Evolutionary conservation across 1,140 invertebrate species (phyloP), one percentile per base, ranked within the genome.

Genomic region (Aleiodes sp.): DNA sequence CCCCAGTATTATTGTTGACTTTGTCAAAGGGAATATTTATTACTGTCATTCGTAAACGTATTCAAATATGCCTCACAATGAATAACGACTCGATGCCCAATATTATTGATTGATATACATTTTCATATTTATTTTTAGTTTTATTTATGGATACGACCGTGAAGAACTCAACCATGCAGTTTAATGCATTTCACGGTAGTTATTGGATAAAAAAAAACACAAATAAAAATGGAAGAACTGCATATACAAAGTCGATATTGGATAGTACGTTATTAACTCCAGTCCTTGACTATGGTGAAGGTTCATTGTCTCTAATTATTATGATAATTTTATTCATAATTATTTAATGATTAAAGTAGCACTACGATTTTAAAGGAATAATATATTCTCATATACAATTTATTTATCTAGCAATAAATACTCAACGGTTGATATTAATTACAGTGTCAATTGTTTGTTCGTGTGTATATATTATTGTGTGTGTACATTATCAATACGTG

Each of bases 141-240:
- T 78, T 84, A 84, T 86, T 86, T 83, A 84, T 85, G 84, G 78
- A 68, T 46, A 68, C 63, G 77, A 78, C 76, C 77, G 76, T 82
- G 78, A 83, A 82, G 76, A 79, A 78, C 76, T 84, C 75, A 76
- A 69, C 60, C 80, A 73, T 79, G 76, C 79, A 78, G 76, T 75
- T 79, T 80, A 81, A 82, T 79, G 75, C 72, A 73, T 82, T 79
- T 78, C 78, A 81, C 73, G 73, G 83, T 81, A 80, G 83, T 84
- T 84, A 82, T 84, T 81, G 82, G 84, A 84, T 84, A 82, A 41
- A 60, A 52, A 28, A 41, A 37, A 67, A 61, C 37, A 43, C 46
- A 65, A 43, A 28, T 43, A 41, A 70, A 67, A 71, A 28, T 57
- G 70, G 14, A 65, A 41, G 4, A 26, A 24, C 21, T 52, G 21